Conservation (phyloP, 2,888 invertebrate species). For the Tenthredo amoena region DNA sequence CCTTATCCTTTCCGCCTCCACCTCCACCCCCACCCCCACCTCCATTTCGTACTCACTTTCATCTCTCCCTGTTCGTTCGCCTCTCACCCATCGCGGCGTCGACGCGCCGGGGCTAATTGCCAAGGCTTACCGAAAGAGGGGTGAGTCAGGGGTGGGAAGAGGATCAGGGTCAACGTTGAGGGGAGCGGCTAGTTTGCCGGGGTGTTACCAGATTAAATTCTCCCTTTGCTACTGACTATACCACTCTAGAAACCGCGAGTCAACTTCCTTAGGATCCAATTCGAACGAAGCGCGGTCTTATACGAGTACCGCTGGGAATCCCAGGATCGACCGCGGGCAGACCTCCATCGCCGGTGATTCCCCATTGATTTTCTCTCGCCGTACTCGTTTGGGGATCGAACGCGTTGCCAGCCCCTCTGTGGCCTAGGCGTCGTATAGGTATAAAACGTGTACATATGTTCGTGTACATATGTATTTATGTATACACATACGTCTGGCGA, state of each 20-base stretch:
- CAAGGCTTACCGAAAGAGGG: slow-evolving; percentile 14
- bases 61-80: slow-evolving; percentile 14
- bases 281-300: not conserved
- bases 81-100: slow-evolving; percentile 16
- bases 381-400: slow-evolving; percentile 31
- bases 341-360: slow-evolving; percentile 40
- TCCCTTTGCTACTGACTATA: slow-evolving; percentile 10
- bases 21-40: slow-evolving; percentile 32
- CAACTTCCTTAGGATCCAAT: slow-evolving; percentile 36
- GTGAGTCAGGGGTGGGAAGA: not conserved
- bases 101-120: slow-evolving; percentile 43
- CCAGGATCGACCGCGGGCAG: slow-evolving; percentile 37
- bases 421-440: not conserved
- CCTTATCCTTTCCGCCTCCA: slow-evolving; percentile 49
- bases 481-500: slow-evolving; percentile 34
- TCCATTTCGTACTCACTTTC: slow-evolving; percentile 11
- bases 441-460: slow-evolving; percentile 1
- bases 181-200: slow-evolving; percentile 21
- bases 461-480: slow-evolving; percentile 20
- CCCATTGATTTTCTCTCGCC: slow-evolving; percentile 43
- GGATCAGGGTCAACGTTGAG: slow-evolving; percentile 34
- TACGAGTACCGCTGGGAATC: not conserved
- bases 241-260: slow-evolving; percentile 3
- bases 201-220: slow-evolving; percentile 35
- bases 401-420: slow-evolving; percentile 1